Evolutionary conservation across 2,888 invertebrate genomes (phyloP).

Genomic region (Lepidochitona cinerea): DNA sequence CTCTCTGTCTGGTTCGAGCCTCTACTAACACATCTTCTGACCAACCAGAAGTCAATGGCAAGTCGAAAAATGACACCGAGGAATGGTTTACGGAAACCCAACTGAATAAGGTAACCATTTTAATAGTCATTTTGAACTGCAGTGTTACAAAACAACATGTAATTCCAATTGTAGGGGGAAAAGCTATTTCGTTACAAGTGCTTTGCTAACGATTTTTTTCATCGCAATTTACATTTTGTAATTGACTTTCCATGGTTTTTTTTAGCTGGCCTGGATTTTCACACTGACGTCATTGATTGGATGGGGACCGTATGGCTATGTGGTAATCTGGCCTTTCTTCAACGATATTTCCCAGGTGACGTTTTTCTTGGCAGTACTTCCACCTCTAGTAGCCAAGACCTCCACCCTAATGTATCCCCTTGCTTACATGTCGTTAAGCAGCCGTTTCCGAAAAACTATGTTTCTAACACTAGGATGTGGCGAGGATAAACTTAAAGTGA

Average conservation of each 20-base stretch:
- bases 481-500: neutral
- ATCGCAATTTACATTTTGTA: no score
- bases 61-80: neutral
- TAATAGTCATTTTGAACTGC: no score
- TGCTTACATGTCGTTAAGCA: conserved; percentile 40
- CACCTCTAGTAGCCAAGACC: conserved; percentile 62
- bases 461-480: neutral
- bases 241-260: conserved; percentile 12
- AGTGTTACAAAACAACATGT: no score
- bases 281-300: conserved; percentile 48
- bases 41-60: neutral
- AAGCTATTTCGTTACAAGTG: no score
- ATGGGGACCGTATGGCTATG: conserved; percentile 60
- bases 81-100: conserved; percentile 40
- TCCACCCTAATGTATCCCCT: conserved; percentile 60
- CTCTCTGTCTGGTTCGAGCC: conserved; percentile 23
- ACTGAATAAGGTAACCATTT: conserved; percentile 37
- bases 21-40: conserved; percentile 7
- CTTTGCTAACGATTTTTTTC: no score
- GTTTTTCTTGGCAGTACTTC: conserved; percentile 53
- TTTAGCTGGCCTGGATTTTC: conserved; percentile 53
- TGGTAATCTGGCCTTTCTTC: conserved; percentile 60
- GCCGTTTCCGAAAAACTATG: conserved; percentile 10
- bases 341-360: conserved; percentile 46
- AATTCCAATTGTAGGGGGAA: no score